Conservation (phyloP, 2,113 vertebrate genomes). For the Lipotes vexillifer region DNA sequence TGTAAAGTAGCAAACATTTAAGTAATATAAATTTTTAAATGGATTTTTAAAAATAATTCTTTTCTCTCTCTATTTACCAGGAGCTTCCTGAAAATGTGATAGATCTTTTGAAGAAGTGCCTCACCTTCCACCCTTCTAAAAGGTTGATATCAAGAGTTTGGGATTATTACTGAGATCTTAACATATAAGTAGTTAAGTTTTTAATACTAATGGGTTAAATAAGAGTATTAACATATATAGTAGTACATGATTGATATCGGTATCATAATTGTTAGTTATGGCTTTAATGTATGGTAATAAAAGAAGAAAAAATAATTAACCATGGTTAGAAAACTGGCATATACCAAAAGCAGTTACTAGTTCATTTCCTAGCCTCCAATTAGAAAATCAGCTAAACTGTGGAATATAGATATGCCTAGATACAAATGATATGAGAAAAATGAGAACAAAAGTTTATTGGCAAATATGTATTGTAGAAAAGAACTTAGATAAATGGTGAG, state of each 20-base stretch:
- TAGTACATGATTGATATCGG: not conserved
- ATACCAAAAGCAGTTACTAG: not conserved
- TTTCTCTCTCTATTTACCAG: constrained; percentile 74
- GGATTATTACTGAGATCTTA: not conserved
- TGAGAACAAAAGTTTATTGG: not conserved
- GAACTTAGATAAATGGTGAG: not conserved
- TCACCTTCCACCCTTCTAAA: constrained; percentile 93
- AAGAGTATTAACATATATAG: not conserved
- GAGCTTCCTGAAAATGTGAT: constrained; percentile 87
- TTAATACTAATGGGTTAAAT: not conserved
- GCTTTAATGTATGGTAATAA: not conserved
- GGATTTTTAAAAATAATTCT: not conserved
- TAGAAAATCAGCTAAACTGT: not conserved
- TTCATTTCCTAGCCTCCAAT: not conserved
- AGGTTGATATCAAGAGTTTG: constrained; percentile 80
- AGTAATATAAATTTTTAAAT: not conserved
- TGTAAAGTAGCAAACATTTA: not conserved
- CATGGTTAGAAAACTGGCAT: not conserved
- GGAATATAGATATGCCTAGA: not conserved
- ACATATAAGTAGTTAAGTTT: not conserved
- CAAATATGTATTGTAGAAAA: not conserved
- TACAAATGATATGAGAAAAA: not conserved
- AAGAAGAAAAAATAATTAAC: constrained; percentile 7
- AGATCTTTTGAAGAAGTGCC: constrained; percentile 91
- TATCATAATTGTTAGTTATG: not conserved